Evolutionary conservation across 1,140 invertebrate genomes (phyloP), one percentile per base, ranked within the genome.

Genomic region (Zaprionus tsacasi): DNA sequence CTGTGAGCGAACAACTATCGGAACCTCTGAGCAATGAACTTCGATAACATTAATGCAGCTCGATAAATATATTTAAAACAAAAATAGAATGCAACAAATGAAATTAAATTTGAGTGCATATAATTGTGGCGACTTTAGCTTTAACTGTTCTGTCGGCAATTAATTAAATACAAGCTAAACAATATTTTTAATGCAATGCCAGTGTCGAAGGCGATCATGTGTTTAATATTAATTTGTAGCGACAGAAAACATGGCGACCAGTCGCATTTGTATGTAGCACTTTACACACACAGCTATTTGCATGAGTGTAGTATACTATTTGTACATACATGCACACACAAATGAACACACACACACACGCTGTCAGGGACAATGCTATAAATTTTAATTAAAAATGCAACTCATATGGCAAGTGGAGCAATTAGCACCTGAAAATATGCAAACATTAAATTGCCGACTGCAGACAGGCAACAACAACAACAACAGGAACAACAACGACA

Each of bases 391-490:
- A 91, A 91, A 88, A 91, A 91, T 91, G 89, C 89, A 91, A 60
- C 81, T 91, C 91, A 92, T 92, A 92, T 92, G 91, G 76, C 78
- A 86, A 89, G 87, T 91, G 91, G 83, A 92, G 76, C 91, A 92
- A 92, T 92, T 92, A 92, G 83, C 91, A 92, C 91, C 91, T 92
- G 91, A 92, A 92, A 92, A 92, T 92, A 92, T 92, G 91, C 87
- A 92, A 91, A 91, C 88, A 92, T 92, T 92, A 92, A 91, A 89
- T 89, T 81, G 85, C 63, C 79, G 72, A 74, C 72, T 77, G 73
- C 81, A 73, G 76, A 77, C 72, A 59, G 35, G 54, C 66, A 43
- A 15, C 64, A 68, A 63, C 38, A 68, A 63, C 38, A 79, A 52
- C 48, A 67, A 59, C 70, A 77, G 50, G 60, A 77, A 70, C 59